Evolutionary conservation across 2,113 vertebrate genomes (phyloP).

Genomic region (Cavia porcellus): DNA sequence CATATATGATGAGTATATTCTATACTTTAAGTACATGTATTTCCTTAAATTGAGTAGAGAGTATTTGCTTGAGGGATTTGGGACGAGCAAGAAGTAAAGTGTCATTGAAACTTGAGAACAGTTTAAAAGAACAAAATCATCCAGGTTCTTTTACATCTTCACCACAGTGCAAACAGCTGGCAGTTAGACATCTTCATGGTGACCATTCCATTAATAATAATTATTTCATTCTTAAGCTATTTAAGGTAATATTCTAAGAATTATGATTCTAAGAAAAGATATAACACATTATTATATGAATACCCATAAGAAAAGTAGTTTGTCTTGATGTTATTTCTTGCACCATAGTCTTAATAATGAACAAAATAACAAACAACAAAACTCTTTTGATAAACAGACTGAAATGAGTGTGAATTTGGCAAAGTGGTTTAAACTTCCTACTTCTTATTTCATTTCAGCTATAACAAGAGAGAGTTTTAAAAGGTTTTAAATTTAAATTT

Average conservation of each 20-base stretch:
- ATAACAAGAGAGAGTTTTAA: slow-evolving; percentile 8
- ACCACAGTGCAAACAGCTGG: not conserved
- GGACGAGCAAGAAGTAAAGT: not conserved
- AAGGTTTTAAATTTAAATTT: slow-evolving; percentile 1
- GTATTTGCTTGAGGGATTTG: not conserved
- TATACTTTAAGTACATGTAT: not conserved
- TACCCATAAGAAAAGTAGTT: not conserved
- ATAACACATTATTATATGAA: not conserved
- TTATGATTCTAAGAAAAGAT: not conserved
- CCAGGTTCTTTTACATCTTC: not conserved
- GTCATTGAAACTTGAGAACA: not conserved
- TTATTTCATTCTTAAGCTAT: not conserved
- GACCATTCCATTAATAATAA: not conserved
- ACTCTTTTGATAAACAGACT: not conserved
- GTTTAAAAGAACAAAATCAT: not conserved
- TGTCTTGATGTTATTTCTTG: slow-evolving; percentile 2
- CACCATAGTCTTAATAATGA: not conserved
- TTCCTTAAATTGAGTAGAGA: not conserved
- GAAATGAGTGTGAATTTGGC: not conserved
- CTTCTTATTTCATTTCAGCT: slow-evolving; percentile 25
- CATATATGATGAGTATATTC: not conserved
- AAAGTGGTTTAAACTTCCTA: not conserved
- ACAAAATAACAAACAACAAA: not conserved
- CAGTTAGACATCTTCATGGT: not conserved
- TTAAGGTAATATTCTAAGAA: not conserved